phyloP scores from a whole-genome alignment of 2,113 vertebrate genomes.

The Callocephalon fimbriatum region DNA sequence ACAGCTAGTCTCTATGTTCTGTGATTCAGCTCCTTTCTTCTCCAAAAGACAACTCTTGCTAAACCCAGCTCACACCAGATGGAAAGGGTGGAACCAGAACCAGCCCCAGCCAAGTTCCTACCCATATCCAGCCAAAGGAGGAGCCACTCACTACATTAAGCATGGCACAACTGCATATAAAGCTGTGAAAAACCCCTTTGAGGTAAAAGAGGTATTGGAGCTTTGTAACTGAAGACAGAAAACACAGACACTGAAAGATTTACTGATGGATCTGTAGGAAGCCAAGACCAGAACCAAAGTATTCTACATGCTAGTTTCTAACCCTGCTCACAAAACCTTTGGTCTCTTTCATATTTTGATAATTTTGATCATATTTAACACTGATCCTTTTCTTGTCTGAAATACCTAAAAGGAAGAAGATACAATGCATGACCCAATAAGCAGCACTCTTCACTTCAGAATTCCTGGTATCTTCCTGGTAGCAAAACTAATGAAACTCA shows the following conservation, averaged over 20 bases:
- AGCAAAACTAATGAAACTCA: not conserved
- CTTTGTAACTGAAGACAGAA: not conserved
- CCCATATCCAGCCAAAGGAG: not conserved
- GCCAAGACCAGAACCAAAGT: not conserved
- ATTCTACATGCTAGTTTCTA: not conserved
- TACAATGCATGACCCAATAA: not conserved
- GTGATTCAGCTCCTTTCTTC: not conserved
- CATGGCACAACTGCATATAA: not conserved
- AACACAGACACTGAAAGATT: not conserved
- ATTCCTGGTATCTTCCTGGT: not conserved
- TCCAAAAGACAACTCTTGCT: not conserved
- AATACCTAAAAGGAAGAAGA: not conserved
- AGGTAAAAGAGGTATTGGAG: not conserved
- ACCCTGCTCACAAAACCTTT: not conserved
- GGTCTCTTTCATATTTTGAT: not conserved
- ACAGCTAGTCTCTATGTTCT: not conserved
- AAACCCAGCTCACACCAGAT: not conserved
- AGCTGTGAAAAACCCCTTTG: accelerated
- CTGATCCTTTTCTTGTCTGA: not conserved
- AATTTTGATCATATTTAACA: not conserved
- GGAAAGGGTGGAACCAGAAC: not conserved
- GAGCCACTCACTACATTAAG: accelerated
- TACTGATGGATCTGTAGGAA: not conserved
- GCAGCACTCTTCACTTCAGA: not conserved
- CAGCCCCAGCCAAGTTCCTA: not conserved